These are phyloP conservation scores for Halcyon leucocephala DNA, from an alignment of 2,797 vertebrate genomes.

Conservation along the genomic window DNA sequence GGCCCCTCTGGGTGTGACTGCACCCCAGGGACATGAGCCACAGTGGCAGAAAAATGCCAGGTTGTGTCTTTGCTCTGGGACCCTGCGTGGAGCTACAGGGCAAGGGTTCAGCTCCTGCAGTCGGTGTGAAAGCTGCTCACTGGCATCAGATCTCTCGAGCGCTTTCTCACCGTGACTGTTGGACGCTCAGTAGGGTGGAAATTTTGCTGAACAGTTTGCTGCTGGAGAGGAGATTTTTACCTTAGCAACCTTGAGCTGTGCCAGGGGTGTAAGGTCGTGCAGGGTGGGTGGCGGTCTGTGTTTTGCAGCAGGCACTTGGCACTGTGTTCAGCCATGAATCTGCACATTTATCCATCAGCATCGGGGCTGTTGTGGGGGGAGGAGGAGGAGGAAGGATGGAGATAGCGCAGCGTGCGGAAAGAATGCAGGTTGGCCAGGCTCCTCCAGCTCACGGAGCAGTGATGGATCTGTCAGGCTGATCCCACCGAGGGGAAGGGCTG, in stretches of 20 bases:
- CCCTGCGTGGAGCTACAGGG: not conserved
- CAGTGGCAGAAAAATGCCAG: not conserved
- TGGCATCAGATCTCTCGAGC: not conserved
- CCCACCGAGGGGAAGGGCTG: not conserved
- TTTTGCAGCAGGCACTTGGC: not conserved
- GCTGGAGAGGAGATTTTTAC: not conserved
- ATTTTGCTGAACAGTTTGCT: not conserved
- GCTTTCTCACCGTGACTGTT: accelerated
- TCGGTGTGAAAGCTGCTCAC: accelerated
- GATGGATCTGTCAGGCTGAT: not conserved
- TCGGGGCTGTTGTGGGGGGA: not conserved
- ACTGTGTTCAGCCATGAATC: not conserved
- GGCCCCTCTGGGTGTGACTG: not conserved
- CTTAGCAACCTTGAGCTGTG: not conserved
- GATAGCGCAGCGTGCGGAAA: accelerated
- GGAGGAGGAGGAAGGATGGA: not conserved
- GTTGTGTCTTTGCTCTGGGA: not conserved
- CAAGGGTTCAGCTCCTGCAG: not conserved
- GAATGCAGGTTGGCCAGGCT: not conserved
- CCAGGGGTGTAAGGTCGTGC: not conserved
- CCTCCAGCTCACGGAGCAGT: not conserved
- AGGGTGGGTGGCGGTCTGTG: not conserved
- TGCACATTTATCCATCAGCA: not conserved
- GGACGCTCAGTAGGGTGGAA: not conserved
- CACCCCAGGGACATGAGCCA: not conserved